A percentile compares a stretch with the other conserved stretches of the same genome.
Conservation (phyloP, 2,113 vertebrate species). For the Albula goreensis region DNA sequence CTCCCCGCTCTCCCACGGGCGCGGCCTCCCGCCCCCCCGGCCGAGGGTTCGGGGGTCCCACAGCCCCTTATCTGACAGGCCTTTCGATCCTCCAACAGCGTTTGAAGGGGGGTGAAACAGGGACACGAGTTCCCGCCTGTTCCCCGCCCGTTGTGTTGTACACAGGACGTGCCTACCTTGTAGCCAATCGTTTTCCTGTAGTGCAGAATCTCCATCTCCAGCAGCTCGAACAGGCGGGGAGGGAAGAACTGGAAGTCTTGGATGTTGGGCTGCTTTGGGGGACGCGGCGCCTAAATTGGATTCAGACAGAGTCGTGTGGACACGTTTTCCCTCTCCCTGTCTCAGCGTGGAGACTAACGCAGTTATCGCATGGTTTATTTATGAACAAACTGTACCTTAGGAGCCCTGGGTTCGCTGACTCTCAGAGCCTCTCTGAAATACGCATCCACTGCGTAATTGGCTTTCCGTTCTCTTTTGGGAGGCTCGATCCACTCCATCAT, state of each 20-base stretch:
- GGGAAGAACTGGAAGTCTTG: slow-evolving; percentile 91
- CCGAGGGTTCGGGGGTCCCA: too few relatives aligned
- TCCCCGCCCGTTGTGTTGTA: too few relatives aligned
- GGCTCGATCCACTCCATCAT: slow-evolving; percentile 90
- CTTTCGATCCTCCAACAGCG: too few relatives aligned
- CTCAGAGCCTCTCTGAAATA: slow-evolving; percentile 87
- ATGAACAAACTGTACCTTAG: slow-evolving; percentile 70
- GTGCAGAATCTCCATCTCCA: slow-evolving; percentile 87
- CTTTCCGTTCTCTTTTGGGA: slow-evolving; percentile 86
- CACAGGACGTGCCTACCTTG: slow-evolving; percentile 67
- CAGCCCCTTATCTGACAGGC: too few relatives aligned
- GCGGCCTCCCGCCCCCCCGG: background rate
- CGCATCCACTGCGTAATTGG: slow-evolving; percentile 87
- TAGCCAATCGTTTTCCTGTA: slow-evolving; percentile 88
- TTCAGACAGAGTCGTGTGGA: background rate
- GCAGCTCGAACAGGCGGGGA: slow-evolving; percentile 82
- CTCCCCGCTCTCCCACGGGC: background rate
- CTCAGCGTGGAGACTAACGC: background rate
- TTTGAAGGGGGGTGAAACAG: too few relatives aligned
- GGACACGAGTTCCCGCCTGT: too few relatives aligned
- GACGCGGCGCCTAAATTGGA: slow-evolving; percentile 77
- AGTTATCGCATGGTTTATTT: background rate
- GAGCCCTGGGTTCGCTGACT: slow-evolving; percentile 82
- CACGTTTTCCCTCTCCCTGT: background rate
- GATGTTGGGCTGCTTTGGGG: slow-evolving; percentile 86